Evolutionary conservation across 2,113 vertebrate genomes (phyloP), one percentile per base, ranked within the genome.

Genomic region (Dicerorhinus sumatrensis): DNA sequence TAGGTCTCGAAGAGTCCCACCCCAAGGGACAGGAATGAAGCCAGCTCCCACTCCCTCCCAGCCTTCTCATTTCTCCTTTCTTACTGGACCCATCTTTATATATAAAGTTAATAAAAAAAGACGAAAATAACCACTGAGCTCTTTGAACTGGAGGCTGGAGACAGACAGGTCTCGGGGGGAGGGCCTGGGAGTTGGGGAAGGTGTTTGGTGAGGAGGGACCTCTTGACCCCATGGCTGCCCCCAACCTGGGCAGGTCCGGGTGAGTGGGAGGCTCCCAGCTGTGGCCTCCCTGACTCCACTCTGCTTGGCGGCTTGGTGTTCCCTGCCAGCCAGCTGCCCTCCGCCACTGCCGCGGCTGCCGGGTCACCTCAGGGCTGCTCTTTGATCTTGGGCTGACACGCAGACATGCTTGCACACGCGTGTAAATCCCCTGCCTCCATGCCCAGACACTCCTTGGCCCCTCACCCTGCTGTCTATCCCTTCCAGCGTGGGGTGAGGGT

Each of bases 41-140:
- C 92, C 95, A 95, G n/a, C 95, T 89, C 91, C 96, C 89, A 79
- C 91, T 75, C 56, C 60, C 65, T 76, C 79, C 89, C 89, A 81
- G 91, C 0, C 80, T 95, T 89, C 17, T 25, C 94, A 76, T 95
- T 97, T 96, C 96, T 98, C 97, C 98, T 98, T 98, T 95, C 95
- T 89, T 39, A 67, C 96, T 46, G 90, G 93, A 42, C 94, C 96
- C 93, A 96, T 98, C 79, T 98, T 81, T 97, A 98, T 98, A 88
- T 97, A 73, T 36, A 80, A 95, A 11, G 93, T 97, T 97, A 98
- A 98, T 98, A 98, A 98, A 98, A 98, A 98, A 6, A 18, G 12
- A 80, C 87, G 89, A 91, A 93, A 95, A 87, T 77, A 94, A 97
- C 70, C 75, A 42, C 75, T 36, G 96, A 91, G 76, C 87, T 97